phyloP scores from a whole-genome alignment of 37 sponge, comb jelly and placozoan species.

The Chondrilla cf. caribensis region DNA sequence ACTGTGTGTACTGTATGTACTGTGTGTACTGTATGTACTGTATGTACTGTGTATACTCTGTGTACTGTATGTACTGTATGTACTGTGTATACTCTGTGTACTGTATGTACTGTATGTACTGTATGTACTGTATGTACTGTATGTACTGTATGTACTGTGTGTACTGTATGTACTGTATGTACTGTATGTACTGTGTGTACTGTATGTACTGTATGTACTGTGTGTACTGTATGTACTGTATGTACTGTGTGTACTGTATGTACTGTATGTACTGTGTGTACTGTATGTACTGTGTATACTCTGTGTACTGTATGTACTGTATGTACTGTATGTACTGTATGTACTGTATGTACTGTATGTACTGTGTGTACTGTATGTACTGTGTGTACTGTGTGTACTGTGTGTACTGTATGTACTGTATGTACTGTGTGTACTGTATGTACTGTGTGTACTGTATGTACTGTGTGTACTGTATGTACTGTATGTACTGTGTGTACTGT shows the following conservation, averaged over 20 bases:
- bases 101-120: not conserved
- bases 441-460: not conserved
- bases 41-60: not conserved
- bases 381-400: not conserved
- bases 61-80: not conserved
- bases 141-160: conserved; percentile 1
- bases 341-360: not conserved
- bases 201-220: not conserved
- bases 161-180: not conserved
- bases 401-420: not conserved
- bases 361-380: not conserved
- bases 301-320: not conserved
- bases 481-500: not conserved
- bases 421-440: not conserved
- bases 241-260: not conserved
- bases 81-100: not conserved
- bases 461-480: not conserved
- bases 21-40: not conserved
- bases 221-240: not conserved
- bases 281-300: not conserved
- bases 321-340: not conserved
- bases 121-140: not conserved
- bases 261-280: not conserved
- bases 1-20: conserved; percentile 6
- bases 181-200: not conserved